phyloP scores from a whole-genome alignment of 2,113 vertebrate species.

The Brachirus orientalis region DNA sequence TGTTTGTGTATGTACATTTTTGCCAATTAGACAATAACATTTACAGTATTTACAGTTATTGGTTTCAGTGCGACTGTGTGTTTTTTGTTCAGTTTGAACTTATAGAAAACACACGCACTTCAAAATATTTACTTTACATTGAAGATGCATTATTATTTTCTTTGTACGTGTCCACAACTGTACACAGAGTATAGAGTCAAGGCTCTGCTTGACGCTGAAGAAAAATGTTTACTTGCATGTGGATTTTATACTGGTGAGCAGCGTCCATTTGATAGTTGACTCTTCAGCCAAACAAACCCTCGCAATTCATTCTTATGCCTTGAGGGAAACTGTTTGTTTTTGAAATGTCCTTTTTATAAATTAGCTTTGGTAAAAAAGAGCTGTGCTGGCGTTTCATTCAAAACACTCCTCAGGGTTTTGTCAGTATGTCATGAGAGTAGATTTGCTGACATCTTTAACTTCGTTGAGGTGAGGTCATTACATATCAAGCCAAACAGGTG shows the following conservation, averaged over 20 bases:
- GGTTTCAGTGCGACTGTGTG: not conserved
- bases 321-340: constrained; percentile 23
- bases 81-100: not conserved
- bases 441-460: not conserved
- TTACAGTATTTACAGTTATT: not conserved
- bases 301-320: not conserved
- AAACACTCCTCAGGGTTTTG: not conserved
- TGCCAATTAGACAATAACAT: not conserved
- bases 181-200: too few species aligned
- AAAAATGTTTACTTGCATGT: too few species aligned
- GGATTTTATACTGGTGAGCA: constrained; percentile 10
- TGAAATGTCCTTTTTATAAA: constrained; percentile 8
- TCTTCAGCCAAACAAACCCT: not conserved
- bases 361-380: not conserved
- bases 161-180: too few species aligned
- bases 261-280: not conserved
- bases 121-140: too few species aligned
- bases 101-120: not conserved
- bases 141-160: too few species aligned
- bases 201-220: not conserved
- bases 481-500: not conserved
- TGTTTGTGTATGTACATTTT: constrained; percentile 1
- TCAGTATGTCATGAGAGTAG: not conserved
- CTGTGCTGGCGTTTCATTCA: not conserved
- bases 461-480: not conserved